phyloP scores from a whole-genome alignment of 2,888 invertebrate genomes.

The Cantharis rufa region DNA sequence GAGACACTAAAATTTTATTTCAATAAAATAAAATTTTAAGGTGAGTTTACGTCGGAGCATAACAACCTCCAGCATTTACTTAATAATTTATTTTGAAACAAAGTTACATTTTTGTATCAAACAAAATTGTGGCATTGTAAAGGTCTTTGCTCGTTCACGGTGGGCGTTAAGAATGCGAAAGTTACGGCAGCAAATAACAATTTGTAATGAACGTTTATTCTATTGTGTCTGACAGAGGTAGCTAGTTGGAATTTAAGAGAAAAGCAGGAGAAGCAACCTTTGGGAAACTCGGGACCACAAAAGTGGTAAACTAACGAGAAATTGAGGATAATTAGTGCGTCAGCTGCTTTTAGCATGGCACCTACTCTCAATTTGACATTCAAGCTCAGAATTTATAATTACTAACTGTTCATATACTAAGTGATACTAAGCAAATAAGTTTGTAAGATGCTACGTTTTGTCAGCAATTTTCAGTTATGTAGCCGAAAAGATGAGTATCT shows the following conservation, averaged over 20 bases:
- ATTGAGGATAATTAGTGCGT: slow-evolving; percentile 20
- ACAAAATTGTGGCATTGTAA: background rate
- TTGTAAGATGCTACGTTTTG: background rate
- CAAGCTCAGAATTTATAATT: slow-evolving; percentile 18
- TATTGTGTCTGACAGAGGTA: background rate
- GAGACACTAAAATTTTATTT: slow-evolving; percentile 3
- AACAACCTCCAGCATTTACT: background rate
- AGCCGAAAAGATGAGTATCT: background rate
- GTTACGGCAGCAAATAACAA: slow-evolving; percentile 2
- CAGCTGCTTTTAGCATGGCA: slow-evolving; percentile 18
- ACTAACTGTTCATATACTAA: slow-evolving; percentile 7
- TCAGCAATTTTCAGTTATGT: background rate
- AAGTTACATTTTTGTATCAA: background rate
- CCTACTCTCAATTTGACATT: slow-evolving; percentile 14
- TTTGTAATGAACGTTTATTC: slow-evolving; percentile 10
- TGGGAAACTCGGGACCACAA: slow-evolving; percentile 10
- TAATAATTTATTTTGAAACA: background rate
- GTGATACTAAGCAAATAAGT: slow-evolving; percentile 13
- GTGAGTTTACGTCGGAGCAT: background rate
- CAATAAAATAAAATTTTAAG: background rate
- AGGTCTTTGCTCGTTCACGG: background rate
- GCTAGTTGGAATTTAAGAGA: slow-evolving; percentile 7
- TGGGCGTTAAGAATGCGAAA: background rate
- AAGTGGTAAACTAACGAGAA: slow-evolving; percentile 21
- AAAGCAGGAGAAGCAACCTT: slow-evolving; percentile 13